These are phyloP conservation scores for Pteruthius melanotis DNA, from an alignment of 2,113 vertebrate species.

Conservation along the genomic window DNA sequence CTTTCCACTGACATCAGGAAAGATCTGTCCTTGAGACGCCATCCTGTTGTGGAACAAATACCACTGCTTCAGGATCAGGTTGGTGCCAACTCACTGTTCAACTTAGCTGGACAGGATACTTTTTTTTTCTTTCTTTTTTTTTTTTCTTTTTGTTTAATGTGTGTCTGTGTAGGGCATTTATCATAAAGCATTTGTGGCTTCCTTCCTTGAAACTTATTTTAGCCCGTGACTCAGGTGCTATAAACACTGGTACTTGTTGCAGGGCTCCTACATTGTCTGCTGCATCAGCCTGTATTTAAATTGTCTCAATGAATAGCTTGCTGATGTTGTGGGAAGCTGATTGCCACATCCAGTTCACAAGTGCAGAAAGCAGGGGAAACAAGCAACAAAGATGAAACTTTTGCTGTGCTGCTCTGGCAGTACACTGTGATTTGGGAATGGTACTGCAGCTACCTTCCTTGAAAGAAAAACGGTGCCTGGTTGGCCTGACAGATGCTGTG, in stretches of 20 bases:
- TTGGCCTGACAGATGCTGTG: neutral
- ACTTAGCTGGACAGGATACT: neutral
- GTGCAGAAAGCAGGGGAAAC: neutral
- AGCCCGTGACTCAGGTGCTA: neutral
- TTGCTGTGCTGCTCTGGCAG: neutral
- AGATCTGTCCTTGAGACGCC: neutral
- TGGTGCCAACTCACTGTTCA: neutral
- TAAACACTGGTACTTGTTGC: conserved; percentile 3
- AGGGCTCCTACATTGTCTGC: neutral
- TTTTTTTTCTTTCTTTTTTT: neutral
- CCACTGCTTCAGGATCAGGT: neutral
- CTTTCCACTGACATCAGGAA: neutral
- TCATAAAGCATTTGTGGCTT: neutral
- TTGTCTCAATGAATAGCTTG: neutral
- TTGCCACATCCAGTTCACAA: neutral
- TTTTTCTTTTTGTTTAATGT: neutral
- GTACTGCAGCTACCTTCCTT: neutral
- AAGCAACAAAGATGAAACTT: neutral
- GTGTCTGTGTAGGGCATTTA: neutral
- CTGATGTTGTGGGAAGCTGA: neutral
- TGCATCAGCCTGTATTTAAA: neutral
- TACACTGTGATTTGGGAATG: neutral
- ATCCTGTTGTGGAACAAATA: conserved; percentile 21
- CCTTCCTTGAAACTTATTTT: conserved; percentile 45
- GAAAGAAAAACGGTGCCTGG: neutral